phyloP scores from a whole-genome alignment of 2,888 invertebrate genomes.

The Pseudococcus longispinus region DNA sequence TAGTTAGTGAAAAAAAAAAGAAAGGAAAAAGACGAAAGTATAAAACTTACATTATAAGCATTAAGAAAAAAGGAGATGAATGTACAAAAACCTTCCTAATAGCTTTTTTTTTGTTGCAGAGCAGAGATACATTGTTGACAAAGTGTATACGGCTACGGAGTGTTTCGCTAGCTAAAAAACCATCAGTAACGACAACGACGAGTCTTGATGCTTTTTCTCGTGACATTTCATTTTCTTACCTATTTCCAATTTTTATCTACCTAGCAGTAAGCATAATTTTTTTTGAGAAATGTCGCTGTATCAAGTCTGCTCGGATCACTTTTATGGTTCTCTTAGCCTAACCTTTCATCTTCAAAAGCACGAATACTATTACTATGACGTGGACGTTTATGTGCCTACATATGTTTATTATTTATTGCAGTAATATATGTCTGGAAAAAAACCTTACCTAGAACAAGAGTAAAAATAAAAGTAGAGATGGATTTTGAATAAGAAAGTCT shows the following conservation, averaged over 20 bases:
- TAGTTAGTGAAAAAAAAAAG: background rate
- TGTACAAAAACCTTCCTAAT: background rate
- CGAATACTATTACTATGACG: background rate
- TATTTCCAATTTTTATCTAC: slow-evolving; percentile 3
- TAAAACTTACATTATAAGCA: slow-evolving; percentile 1
- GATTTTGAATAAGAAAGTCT: too few species aligned
- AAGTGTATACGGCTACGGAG: background rate
- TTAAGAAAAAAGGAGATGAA: slow-evolving; percentile 9
- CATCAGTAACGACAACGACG: background rate
- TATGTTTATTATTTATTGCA: too few species aligned
- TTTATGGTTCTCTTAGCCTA: background rate
- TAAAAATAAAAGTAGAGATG: too few species aligned
- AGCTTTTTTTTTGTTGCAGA: background rate
- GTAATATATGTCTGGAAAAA: too few species aligned
- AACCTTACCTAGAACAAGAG: too few species aligned
- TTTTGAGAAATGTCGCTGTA: background rate
- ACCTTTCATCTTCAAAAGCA: background rate
- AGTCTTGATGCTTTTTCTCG: background rate
- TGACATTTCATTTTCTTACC: slow-evolving; percentile 11
- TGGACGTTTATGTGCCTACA: background rate
- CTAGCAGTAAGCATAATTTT: background rate
- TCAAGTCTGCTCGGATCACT: background rate
- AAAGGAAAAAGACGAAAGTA: background rate
- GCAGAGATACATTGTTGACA: slow-evolving; percentile 3
- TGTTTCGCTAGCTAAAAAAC: background rate